Evolutionary conservation across 2,113 vertebrate genomes (phyloP).

Genomic region (Amblyornis subalaris): DNA sequence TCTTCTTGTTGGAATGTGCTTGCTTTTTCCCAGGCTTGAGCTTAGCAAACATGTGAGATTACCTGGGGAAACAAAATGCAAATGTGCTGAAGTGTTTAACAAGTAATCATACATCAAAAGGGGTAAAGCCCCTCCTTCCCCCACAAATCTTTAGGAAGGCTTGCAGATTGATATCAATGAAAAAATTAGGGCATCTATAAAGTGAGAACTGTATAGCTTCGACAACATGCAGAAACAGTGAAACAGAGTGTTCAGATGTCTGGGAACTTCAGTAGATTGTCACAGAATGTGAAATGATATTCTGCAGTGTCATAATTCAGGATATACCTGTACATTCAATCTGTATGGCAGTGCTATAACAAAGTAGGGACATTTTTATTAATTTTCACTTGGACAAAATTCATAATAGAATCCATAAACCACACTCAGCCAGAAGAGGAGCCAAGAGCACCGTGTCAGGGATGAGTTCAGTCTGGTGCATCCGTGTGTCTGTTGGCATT

Average conservation of each 20-base stretch:
- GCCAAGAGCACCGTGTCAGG: neutral
- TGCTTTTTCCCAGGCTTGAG: neutral
- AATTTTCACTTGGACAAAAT: neutral
- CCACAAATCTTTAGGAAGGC: neutral
- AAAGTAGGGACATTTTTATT: neutral
- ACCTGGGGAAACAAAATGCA: neutral
- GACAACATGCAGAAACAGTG: neutral
- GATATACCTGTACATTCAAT: neutral
- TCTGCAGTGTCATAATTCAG: neutral
- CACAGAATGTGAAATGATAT: neutral
- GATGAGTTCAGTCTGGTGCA: neutral
- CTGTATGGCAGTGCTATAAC: neutral
- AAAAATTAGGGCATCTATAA: neutral
- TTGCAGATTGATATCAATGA: neutral
- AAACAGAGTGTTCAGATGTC: neutral
- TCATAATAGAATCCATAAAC: neutral
- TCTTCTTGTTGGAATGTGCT: neutral
- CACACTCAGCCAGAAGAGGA: neutral
- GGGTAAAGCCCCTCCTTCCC: neutral
- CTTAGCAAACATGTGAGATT: neutral
- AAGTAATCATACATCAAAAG: neutral
- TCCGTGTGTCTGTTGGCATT: neutral
- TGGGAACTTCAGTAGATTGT: neutral
- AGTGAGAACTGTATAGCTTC: neutral
- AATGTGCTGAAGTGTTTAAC: neutral